Evolutionary conservation across 2,113 vertebrate species (phyloP).

Genomic region (Eulemur rufifrons): DNA sequence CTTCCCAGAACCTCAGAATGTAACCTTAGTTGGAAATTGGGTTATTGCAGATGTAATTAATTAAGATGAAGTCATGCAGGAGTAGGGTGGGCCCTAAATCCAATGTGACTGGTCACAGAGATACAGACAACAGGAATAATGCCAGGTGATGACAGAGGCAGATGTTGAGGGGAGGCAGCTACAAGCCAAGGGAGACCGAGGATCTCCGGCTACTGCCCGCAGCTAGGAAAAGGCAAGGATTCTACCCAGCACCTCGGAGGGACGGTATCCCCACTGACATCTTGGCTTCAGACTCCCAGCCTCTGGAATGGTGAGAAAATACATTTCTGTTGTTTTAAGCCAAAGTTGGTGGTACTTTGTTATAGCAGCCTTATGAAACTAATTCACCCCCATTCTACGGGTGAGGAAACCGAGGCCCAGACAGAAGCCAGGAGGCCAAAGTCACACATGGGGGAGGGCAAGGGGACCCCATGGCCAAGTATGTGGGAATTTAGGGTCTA

Average conservation of each 20-base stretch:
- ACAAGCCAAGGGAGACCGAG: not conserved
- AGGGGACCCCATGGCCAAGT: not conserved
- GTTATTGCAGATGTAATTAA: not conserved
- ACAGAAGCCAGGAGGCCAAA: not conserved
- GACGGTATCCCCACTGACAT: fast-evolving
- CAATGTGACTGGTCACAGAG: not conserved
- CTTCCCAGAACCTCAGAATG: not conserved
- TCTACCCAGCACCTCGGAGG: not conserved
- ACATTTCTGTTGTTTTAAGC: not conserved
- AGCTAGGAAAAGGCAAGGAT: not conserved
- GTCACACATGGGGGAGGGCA: not conserved
- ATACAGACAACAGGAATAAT: fast-evolving
- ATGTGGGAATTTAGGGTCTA: not conserved
- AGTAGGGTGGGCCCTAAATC: not conserved
- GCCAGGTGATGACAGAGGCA: not conserved
- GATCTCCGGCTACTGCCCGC: not conserved
- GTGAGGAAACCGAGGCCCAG: not conserved
- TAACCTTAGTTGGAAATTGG: not conserved
- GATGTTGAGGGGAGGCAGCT: not conserved
- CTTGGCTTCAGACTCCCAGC: not conserved
- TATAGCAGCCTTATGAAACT: not conserved
- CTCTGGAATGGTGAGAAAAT: not conserved
- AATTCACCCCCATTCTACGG: not conserved
- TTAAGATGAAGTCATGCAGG: not conserved
- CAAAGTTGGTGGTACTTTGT: not conserved